Base-by-base conservation (phyloP, 1,140 invertebrate genomes). In the Medauroidea extradentata region DNA sequence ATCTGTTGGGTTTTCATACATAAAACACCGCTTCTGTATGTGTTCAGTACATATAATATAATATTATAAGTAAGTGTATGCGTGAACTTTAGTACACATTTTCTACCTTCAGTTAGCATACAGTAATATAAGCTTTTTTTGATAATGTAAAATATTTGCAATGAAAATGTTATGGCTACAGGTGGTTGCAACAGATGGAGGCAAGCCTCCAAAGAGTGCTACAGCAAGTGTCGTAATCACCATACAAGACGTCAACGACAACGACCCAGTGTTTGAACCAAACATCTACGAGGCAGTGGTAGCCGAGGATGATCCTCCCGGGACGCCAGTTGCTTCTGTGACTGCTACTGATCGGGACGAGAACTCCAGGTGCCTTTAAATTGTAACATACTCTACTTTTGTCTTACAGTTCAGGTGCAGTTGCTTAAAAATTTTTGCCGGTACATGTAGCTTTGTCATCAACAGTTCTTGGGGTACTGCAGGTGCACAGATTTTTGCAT, bases 201-300 rank as follows among this genome's bases (percentile, higher is more conserved):
- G 95, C 0, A 80, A 83, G 0, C 89, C 92, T 1, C 81, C 88
- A 0, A 83, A 84, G 61, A 91, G 90, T 0, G 92, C 93, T 0
- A 94, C 88, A 44, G 91, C 94, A 0, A 89, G 85, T 11, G 93
- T 98, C 0, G 84, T 90, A 0, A 85, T 99, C 0, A 89, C 85
- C 0, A 83, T 98, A 0, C 91, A 94, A 68, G 95, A 98, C 73
- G 85, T 96, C 0, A 98, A 98, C 73, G 95, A 98, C 71, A 98
- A 98, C 74, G 89, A 94, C 76, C 95, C 95, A 0, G 81, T 85
- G 11, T 98, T 98, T 70, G 85, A 91, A 49, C 89, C 89, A 0
- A 89, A 91, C 65, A 85, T 88, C 61, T 98, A 98, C 70, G 89
- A 95, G 62, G 85, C 88, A 0, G 83, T 87, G 25, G 81, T 98